A percentile compares a stretch with the other conserved stretches of the same genome.
These are phyloP conservation scores for Polydrusus pterygomalis DNA, from an alignment of 2,888 invertebrate genomes.

Conservation along the genomic window DNA sequence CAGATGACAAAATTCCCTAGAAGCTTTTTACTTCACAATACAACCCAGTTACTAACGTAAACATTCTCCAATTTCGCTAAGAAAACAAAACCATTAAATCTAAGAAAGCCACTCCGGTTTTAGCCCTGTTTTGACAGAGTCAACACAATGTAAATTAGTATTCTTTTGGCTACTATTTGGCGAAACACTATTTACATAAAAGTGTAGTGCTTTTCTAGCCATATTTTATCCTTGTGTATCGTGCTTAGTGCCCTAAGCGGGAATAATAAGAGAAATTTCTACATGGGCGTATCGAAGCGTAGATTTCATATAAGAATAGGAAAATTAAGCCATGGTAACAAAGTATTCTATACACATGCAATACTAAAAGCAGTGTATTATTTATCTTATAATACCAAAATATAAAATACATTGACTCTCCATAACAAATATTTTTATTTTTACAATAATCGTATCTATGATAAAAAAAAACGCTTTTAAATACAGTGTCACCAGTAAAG, in stretches of 20 bases:
- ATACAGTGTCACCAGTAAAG: too few species aligned
- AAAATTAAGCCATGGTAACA: too few species aligned
- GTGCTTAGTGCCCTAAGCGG: neutral
- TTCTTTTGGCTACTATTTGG: slow-evolving; percentile 21
- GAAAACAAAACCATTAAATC: slow-evolving; percentile 23
- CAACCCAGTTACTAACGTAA: slow-evolving; percentile 8
- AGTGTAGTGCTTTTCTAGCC: slow-evolving; percentile 14
- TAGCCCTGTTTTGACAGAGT: slow-evolving; percentile 8
- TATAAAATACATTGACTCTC: too few species aligned
- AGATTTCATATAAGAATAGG: too few species aligned
- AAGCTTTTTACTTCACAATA: slow-evolving; percentile 12
- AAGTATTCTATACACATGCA: too few species aligned
- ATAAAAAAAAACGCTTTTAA: too few species aligned
- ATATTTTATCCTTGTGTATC: slow-evolving; percentile 23
- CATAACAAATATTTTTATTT: too few species aligned
- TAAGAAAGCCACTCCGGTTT: slow-evolving; percentile 9
- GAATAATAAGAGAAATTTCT: slow-evolving; percentile 8
- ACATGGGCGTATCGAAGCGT: slow-evolving; percentile 17
- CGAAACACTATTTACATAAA: slow-evolving; percentile 26
- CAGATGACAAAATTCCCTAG: slow-evolving; percentile 21
- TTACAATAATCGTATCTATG: too few species aligned
- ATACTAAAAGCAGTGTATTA: too few species aligned
- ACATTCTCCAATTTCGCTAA: slow-evolving; percentile 19
- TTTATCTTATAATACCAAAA: too few species aligned
- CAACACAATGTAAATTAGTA: slow-evolving; percentile 26